Percentiles rank a stretch among this genome's conserved stretches.
Evolutionary conservation across 2,888 invertebrate species (phyloP).

Genomic region (Aspidiotus rigidus): DNA sequence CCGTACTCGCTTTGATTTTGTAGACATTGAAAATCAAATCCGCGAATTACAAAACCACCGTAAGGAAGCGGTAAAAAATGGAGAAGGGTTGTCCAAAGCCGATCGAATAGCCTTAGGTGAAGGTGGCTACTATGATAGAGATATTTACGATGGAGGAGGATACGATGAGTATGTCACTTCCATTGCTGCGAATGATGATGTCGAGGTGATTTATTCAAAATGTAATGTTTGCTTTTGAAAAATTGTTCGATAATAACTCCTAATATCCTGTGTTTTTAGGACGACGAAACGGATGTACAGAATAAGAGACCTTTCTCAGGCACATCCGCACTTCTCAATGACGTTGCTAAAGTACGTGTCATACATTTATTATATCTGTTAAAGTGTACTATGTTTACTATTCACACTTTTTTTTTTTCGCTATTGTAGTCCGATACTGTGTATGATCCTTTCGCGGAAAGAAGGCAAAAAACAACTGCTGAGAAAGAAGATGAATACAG

Average conservation of each 20-base stretch:
- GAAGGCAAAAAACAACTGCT: slow-evolving; percentile 81
- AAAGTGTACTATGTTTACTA: no score
- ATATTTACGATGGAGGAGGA: slow-evolving; percentile 81
- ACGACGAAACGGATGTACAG: slow-evolving; percentile 76
- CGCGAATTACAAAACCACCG: slow-evolving; percentile 81
- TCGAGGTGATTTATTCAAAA: slow-evolving; percentile 52
- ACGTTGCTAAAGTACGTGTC: slow-evolving; percentile 67
- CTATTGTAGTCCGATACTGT: slow-evolving; percentile 70
- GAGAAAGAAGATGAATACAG: slow-evolving; percentile 97
- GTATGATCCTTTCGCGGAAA: slow-evolving; percentile 88
- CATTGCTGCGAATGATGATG: slow-evolving; percentile 92
- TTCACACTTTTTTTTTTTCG: background rate
- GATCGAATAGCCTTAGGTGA: slow-evolving; percentile 70
- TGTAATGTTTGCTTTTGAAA: background rate
- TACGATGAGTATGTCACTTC: slow-evolving; percentile 93
- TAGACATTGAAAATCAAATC: slow-evolving; percentile 93
- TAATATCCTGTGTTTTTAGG: slow-evolving; percentile 45
- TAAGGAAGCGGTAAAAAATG: slow-evolving; percentile 60
- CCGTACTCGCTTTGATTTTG: slow-evolving; percentile 39
- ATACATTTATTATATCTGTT: background rate
- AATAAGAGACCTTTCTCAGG: slow-evolving; percentile 72
- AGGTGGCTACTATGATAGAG: slow-evolving; percentile 78
- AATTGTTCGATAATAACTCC: no score
- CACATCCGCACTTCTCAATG: slow-evolving; percentile 79
- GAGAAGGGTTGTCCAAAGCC: slow-evolving; percentile 53